These are phyloP conservation scores for Microctonus aethiopoides DNA, from an alignment of 2,888 invertebrate genomes.

Conservation along the genomic window DNA sequence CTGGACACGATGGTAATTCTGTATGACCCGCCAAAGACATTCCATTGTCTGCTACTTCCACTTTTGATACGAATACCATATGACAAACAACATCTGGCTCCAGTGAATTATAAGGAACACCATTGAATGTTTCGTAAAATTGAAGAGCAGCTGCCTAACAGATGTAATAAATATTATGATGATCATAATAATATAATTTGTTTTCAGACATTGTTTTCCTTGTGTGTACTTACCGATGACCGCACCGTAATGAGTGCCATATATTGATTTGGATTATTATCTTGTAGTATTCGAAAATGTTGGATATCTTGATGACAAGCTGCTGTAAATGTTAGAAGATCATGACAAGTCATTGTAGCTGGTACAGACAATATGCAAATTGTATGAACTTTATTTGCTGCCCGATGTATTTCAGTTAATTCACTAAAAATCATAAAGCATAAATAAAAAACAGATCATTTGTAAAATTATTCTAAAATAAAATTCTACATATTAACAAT, in stretches of 20 bases:
- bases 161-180: constrained; percentile 12
- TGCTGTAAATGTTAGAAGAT: constrained; percentile 92
- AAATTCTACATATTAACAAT: background rate
- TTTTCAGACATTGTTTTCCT: constrained; percentile 2
- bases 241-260: constrained; percentile 92
- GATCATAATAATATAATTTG: background rate
- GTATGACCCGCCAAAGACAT: constrained; percentile 83
- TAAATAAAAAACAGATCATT: too few relatives aligned
- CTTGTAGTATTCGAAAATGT: constrained; percentile 90
- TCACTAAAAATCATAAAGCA: constrained; percentile 70
- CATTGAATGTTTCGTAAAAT: constrained; percentile 94
- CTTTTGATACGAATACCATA: constrained; percentile 93
- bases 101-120: constrained; percentile 90
- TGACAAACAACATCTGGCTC: constrained; percentile 93
- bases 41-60: constrained; percentile 87
- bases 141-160: constrained; percentile 82
- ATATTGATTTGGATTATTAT: constrained; percentile 94
- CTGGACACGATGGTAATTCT: constrained; percentile 97
- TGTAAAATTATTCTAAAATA: too few relatives aligned
- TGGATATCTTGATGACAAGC: constrained; percentile 92
- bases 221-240: constrained; percentile 52
- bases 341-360: constrained; percentile 90
- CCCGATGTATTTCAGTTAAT: constrained; percentile 76
- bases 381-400: constrained; percentile 79
- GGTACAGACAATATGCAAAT: constrained; percentile 92